Percentiles rank a stretch among this genome's conserved stretches.
phyloP scores from a whole-genome alignment of 1,140 invertebrate genomes.

The Goniozus legneri region DNA sequence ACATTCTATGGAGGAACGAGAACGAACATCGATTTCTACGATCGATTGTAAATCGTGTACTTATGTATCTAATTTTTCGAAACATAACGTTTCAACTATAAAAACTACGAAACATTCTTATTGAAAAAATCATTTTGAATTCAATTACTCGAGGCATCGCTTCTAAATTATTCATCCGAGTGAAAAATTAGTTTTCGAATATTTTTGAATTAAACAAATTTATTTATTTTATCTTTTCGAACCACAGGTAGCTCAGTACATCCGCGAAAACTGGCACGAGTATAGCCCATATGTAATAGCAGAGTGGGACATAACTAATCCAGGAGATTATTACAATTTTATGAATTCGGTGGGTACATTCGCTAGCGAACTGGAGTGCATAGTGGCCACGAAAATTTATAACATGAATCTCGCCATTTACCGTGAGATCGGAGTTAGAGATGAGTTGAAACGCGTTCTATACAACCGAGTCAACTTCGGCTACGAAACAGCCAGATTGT shows the following conservation, averaged over 20 bases:
- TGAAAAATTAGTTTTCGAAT: neutral
- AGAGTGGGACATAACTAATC: conserved; percentile 40
- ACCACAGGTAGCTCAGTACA: conserved; percentile 36
- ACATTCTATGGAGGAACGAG: conserved; percentile 40
- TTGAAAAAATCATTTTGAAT: too few relatives aligned
- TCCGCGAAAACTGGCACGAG: conserved; percentile 37
- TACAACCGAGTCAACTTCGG: conserved; percentile 23
- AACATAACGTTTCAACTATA: too few relatives aligned
- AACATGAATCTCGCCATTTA: conserved; percentile 43
- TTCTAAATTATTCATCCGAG: too few relatives aligned
- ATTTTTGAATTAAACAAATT: neutral
- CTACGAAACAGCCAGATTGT: conserved; percentile 30
- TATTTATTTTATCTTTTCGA: neutral
- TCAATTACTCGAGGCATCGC: too few relatives aligned
- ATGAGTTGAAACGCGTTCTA: conserved; percentile 34
- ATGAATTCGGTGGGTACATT: conserved; percentile 40
- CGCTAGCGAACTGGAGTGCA: conserved; percentile 43
- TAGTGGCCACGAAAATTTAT: conserved; percentile 35
- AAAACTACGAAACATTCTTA: too few relatives aligned
- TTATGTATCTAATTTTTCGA: too few relatives aligned
- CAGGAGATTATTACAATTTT: conserved; percentile 29
- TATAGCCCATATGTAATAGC: conserved; percentile 38
- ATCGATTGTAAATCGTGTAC: conserved; percentile 21
- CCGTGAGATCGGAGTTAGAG: conserved; percentile 22
- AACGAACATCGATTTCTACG: conserved; percentile 35